phyloP scores from a whole-genome alignment of 2,888 invertebrate species.

The Notodonta dromedarius region DNA sequence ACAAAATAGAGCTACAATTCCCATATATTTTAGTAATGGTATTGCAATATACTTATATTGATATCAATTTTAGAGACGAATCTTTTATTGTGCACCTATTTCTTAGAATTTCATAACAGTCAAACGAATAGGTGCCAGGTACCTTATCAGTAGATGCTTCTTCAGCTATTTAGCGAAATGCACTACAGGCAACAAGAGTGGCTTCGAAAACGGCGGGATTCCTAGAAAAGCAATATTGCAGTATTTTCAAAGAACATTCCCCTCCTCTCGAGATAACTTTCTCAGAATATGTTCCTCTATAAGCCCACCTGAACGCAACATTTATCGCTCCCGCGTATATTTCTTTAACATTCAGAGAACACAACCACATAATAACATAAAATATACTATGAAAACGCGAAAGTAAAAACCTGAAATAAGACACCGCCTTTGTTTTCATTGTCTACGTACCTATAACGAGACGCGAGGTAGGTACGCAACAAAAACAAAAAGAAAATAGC shows the following conservation, averaged over 20 bases:
- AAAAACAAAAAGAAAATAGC: constrained; percentile 83
- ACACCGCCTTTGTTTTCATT: constrained; percentile 81
- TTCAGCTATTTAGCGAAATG: no score
- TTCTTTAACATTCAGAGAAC: constrained; percentile 46
- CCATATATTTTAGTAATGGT: no score
- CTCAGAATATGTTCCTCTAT: constrained; percentile 5
- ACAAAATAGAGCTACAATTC: no score
- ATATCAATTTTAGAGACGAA: no score
- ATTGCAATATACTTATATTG: no score
- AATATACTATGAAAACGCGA: constrained; percentile 59
- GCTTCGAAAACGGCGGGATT: neutral
- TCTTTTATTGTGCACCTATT: no score
- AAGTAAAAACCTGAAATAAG: constrained; percentile 74
- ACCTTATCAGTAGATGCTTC: no score
- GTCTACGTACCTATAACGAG: constrained; percentile 77
- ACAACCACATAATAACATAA: constrained; percentile 52
- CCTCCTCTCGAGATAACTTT: neutral
- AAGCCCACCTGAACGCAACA: constrained; percentile 20
- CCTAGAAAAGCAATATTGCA: neutral
- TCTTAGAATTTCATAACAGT: no score
- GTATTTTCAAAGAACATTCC: neutral
- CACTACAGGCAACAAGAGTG: no score
- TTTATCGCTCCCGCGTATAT: constrained; percentile 33
- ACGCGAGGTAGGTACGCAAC: constrained; percentile 70
- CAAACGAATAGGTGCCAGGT: no score